Percentiles rank a stretch among this genome's conserved stretches.
These are phyloP conservation scores for Eurytoma californica DNA, from an alignment of 2,888 invertebrate genomes.

Conservation along the genomic window DNA sequence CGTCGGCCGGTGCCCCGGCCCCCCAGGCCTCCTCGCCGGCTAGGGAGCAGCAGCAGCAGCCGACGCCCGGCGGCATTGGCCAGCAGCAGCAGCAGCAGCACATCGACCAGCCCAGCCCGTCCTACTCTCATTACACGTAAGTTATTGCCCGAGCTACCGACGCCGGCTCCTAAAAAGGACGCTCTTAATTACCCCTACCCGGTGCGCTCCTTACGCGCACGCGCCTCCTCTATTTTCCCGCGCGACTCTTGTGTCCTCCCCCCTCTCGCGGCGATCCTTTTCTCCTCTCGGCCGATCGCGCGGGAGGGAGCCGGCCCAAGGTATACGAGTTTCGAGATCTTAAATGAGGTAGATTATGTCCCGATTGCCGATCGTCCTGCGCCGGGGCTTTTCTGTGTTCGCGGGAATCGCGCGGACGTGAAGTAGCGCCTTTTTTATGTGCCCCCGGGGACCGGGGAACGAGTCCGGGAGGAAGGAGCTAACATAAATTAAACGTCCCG, in stretches of 20 bases:
- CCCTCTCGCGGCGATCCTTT: no score
- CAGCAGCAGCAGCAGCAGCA: conserved; percentile 67
- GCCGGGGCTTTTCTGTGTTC: not conserved
- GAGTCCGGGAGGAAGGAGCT: not conserved
- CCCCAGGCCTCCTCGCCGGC: conserved; percentile 71
- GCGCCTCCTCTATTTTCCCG: conserved; percentile 27
- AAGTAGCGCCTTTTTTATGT: not conserved
- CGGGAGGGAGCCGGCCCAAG: conserved; percentile 11
- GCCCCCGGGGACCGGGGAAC: not conserved
- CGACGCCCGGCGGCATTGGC: conserved; percentile 42
- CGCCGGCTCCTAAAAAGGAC: conserved; percentile 40
- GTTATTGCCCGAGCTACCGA: conserved; percentile 52
- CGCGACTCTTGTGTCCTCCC: not conserved
- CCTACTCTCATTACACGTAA: conserved; percentile 75
- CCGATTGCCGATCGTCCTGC: conserved; percentile 28
- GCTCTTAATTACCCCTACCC: conserved; percentile 46
- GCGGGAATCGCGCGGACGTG: not conserved
- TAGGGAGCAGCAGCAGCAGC: conserved; percentile 66
- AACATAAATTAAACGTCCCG: no score
- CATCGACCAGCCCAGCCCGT: conserved; percentile 72
- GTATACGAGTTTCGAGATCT: conserved; percentile 50
- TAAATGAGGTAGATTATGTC: conserved; percentile 48
- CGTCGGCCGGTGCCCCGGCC: not conserved
- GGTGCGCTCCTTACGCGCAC: not conserved
- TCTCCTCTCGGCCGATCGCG: no score